phyloP scores from a whole-genome alignment of 2,888 invertebrate genomes.

The Zaprionus lineosus region DNA sequence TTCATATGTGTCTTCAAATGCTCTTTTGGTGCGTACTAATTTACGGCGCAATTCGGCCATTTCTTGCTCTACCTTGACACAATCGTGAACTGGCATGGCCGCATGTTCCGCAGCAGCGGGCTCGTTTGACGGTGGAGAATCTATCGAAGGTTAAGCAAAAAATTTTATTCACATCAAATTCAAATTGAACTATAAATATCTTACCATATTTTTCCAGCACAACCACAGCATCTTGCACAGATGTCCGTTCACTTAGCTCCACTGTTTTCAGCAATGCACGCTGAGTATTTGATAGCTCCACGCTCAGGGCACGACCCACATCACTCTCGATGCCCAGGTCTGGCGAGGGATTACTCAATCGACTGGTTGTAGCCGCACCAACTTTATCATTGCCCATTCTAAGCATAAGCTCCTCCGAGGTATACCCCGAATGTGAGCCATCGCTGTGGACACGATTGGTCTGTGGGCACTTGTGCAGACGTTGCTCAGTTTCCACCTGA shows the following conservation, averaged over 20 bases:
- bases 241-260: constrained; percentile 71
- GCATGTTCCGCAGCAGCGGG: constrained; percentile 13
- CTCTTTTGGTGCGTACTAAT: constrained; percentile 87
- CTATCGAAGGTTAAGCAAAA: constrained; percentile 1
- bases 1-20: constrained; percentile 89
- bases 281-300: constrained; percentile 73
- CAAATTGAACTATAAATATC: neutral
- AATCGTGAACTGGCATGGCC: constrained; percentile 78
- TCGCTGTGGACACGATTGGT: constrained; percentile 60
- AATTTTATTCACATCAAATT: neutral
- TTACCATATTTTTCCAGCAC: constrained; percentile 39
- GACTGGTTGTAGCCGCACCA: constrained; percentile 53
- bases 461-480: constrained; percentile 72
- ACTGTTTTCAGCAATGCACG: constrained; percentile 82
- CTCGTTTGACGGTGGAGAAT: constrained; percentile 23
- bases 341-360: constrained; percentile 87
- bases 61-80: constrained; percentile 85
- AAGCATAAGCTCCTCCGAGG: constrained; percentile 83
- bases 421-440: constrained; percentile 83
- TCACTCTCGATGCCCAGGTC: constrained; percentile 96
- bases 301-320: constrained; percentile 86
- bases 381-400: constrained; percentile 32
- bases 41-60: constrained; percentile 88
- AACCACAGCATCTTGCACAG: constrained; percentile 1
- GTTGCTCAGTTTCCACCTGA: constrained; percentile 60